These are phyloP conservation scores for Oxytorus armatus DNA, from an alignment of 2,888 invertebrate species.

Conservation along the genomic window DNA sequence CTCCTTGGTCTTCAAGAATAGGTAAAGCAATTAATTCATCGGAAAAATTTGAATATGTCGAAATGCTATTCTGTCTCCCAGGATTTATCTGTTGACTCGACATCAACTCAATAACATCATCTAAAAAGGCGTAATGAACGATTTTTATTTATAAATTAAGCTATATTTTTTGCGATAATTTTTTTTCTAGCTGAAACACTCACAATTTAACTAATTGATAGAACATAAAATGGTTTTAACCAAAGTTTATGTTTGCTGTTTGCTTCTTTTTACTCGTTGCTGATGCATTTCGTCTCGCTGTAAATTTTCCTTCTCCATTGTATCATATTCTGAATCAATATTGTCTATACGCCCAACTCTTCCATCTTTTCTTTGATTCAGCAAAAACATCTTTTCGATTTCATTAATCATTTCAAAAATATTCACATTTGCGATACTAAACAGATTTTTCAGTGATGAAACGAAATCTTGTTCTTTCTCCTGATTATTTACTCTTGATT, in stretches of 20 bases:
- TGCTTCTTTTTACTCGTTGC: background rate
- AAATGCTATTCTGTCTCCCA: conserved; percentile 25
- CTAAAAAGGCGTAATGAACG: conserved; percentile 23
- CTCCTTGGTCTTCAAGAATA: conserved; percentile 3
- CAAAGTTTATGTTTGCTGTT: conserved; percentile 2
- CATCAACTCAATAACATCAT: conserved; percentile 37
- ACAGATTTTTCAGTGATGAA: conserved; percentile 55
- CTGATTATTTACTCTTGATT: conserved; percentile 58
- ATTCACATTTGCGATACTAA: conserved; percentile 59
- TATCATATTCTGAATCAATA: conserved; percentile 5
- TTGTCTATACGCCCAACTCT: conserved; percentile 9
- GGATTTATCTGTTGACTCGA: conserved; percentile 42
- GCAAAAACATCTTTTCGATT: conserved; percentile 16
- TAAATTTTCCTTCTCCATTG: background rate
- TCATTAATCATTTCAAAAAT: conserved; percentile 53
- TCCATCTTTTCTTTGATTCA: conserved; percentile 15
- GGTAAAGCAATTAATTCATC: conserved; percentile 26
- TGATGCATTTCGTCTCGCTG: conserved; percentile 3
- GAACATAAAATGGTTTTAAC: background rate
- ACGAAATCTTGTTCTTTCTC: conserved; percentile 58
- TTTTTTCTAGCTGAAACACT: background rate
- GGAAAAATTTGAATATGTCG: conserved; percentile 27
- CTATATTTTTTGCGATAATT: conserved; percentile 14
- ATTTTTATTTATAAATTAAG: conserved; percentile 29
- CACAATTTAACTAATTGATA: background rate